These are phyloP conservation scores for Thermophis baileyi DNA, from an alignment of 2,113 vertebrate genomes.

Conservation along the genomic window DNA sequence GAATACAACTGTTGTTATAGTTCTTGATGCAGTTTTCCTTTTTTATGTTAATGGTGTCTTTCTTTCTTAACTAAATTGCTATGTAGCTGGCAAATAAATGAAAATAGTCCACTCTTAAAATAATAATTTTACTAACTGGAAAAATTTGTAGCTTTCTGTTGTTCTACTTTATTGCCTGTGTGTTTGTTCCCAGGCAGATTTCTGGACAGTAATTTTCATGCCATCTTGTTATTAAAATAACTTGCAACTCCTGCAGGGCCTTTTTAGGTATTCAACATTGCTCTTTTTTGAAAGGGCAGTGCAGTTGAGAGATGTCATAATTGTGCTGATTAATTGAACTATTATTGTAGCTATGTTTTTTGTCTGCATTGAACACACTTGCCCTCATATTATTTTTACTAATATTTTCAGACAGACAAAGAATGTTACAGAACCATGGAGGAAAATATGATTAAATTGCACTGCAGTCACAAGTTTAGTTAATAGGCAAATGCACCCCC, in stretches of 20 bases:
- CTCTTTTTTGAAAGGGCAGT: neutral
- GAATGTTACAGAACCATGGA: slow-evolving; percentile 14
- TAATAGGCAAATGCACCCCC: slow-evolving; percentile 7
- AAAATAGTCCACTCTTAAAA: slow-evolving; percentile 31
- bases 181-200: neutral
- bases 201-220: slow-evolving; percentile 27
- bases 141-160: slow-evolving; percentile 18
- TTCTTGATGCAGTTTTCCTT: slow-evolving; percentile 37
- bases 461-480: slow-evolving; percentile 27
- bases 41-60: slow-evolving; percentile 30
- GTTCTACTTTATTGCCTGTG: slow-evolving; percentile 15
- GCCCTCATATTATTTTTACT: slow-evolving; percentile 30
- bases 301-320: slow-evolving; percentile 10
- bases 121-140: slow-evolving; percentile 29
- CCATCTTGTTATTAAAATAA: slow-evolving; percentile 15
- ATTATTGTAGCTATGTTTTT: slow-evolving; percentile 27
- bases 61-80: slow-evolving; percentile 33
- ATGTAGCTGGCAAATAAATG: slow-evolving; percentile 36
- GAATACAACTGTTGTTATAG: slow-evolving; percentile 40
- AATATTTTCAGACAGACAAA: slow-evolving; percentile 2
- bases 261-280: slow-evolving; percentile 20
- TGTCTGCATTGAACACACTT: slow-evolving; percentile 4
- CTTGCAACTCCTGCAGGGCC: slow-evolving; percentile 2
- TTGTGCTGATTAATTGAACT: slow-evolving; percentile 20
- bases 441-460: slow-evolving; percentile 25